A percentile compares a stretch with the other conserved stretches of the same genome.
Conservation (phyloP, 2,888 invertebrate species). For the Ypsolopha sequella region DNA sequence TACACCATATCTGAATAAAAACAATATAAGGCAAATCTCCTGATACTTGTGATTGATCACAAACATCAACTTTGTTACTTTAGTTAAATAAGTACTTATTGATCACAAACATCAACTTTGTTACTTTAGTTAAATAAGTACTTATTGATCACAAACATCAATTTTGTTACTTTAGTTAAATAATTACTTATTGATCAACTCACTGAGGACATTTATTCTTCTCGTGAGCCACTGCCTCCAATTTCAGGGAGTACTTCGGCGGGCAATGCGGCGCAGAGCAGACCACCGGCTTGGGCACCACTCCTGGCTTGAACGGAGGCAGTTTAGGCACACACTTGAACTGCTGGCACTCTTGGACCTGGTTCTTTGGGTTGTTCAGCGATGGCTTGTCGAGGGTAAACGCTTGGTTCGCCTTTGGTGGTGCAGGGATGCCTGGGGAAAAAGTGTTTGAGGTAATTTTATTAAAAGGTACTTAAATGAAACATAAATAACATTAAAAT, state of each 20-base stretch:
- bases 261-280: constrained; percentile 72
- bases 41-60: too few species aligned
- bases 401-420: constrained; percentile 28
- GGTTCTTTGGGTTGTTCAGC: constrained; percentile 10
- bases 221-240: constrained; percentile 39
- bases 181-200: constrained; percentile 19
- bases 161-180: too few species aligned
- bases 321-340: constrained; percentile 67
- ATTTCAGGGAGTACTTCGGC: constrained; percentile 64
- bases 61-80: too few species aligned
- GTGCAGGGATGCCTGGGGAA: constrained; percentile 15
- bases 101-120: too few species aligned
- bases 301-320: constrained; percentile 46
- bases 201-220: constrained; percentile 61
- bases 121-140: too few species aligned
- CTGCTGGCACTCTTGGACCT: constrained; percentile 50
- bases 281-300: constrained; percentile 23
- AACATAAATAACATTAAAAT: too few species aligned
- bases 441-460: too few species aligned
- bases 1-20: too few species aligned
- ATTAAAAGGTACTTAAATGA: neutral
- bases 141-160: too few species aligned
- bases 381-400: constrained; percentile 47
- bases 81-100: too few species aligned
- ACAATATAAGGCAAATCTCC: too few species aligned